A percentile compares a stretch with the other conserved stretches of the same genome.
These are phyloP conservation scores for Malurus melanocephalus DNA, from an alignment of 2,113 vertebrate genomes.

Conservation along the genomic window DNA sequence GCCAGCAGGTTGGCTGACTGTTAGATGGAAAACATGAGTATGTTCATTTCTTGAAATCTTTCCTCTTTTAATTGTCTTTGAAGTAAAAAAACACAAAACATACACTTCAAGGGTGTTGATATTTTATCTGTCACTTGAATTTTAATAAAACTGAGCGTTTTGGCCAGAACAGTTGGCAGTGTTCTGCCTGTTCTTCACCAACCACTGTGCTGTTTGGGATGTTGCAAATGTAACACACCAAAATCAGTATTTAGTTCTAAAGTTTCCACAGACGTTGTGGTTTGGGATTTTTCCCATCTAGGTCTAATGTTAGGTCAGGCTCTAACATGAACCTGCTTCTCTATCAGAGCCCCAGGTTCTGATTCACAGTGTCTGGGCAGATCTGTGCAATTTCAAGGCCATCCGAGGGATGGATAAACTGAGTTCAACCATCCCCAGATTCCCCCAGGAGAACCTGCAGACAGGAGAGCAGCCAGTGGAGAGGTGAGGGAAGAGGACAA, in stretches of 20 bases:
- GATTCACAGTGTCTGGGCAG: neutral
- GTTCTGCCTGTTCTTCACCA: neutral
- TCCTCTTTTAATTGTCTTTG: neutral
- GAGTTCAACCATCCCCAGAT: neutral
- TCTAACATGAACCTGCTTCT: neutral
- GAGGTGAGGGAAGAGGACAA: neutral
- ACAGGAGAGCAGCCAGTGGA: neutral
- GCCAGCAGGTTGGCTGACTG: neutral
- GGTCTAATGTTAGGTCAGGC: neutral
- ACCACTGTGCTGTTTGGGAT: neutral
- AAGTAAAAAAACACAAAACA: neutral
- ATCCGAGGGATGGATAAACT: neutral
- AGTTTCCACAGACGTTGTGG: neutral
- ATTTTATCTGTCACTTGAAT: neutral
- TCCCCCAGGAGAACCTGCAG: neutral
- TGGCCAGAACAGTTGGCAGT: neutral
- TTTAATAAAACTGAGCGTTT: neutral
- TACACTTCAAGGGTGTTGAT: neutral
- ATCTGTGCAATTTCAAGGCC: neutral
- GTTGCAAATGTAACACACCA: neutral
- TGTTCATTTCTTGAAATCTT: neutral
- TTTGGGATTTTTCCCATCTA: neutral
- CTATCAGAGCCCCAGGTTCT: neutral
- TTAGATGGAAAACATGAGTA: neutral
- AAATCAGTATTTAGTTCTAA: neutral